Evolutionary conservation across 2,888 invertebrate genomes (phyloP).

Genomic region (Pristionchus mayeri): DNA sequence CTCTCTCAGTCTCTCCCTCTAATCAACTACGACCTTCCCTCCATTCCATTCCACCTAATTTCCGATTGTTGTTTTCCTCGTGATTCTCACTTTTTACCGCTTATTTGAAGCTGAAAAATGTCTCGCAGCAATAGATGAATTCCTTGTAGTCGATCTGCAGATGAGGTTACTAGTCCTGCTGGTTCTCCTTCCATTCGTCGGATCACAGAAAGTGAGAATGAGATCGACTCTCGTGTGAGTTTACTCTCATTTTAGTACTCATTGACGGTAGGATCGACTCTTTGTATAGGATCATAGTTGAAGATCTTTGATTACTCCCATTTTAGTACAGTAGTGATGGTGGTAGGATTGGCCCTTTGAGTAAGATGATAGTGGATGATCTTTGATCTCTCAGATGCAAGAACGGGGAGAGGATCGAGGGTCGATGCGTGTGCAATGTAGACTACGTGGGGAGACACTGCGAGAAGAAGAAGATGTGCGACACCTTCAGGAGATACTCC

Average conservation of each 20-base stretch:
- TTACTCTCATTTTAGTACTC: neutral
- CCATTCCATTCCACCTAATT: neutral
- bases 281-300: too few species aligned
- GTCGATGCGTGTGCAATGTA: conserved; percentile 53
- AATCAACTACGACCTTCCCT: neutral
- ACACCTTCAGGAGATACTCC: conserved; percentile 50
- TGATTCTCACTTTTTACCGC: neutral
- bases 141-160: neutral
- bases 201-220: neutral
- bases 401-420: conserved; percentile 38
- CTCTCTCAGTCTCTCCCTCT: neutral
- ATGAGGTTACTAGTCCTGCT: conserved; percentile 19
- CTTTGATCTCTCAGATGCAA: conserved; percentile 45
- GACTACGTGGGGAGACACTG: conserved; percentile 53
- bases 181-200: neutral
- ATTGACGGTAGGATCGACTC: too few species aligned
- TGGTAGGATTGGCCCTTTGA: too few species aligned
- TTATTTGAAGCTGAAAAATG: neutral
- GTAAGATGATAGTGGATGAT: too few species aligned
- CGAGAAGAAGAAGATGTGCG: conserved; percentile 54
- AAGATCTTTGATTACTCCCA: too few species aligned
- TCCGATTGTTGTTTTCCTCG: neutral
- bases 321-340: too few species aligned
- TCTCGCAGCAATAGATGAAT: too few species aligned
- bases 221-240: conserved; percentile 44